Base-by-base conservation (phyloP, 2,113 vertebrate species). In the Notothenia coriiceps region DNA sequence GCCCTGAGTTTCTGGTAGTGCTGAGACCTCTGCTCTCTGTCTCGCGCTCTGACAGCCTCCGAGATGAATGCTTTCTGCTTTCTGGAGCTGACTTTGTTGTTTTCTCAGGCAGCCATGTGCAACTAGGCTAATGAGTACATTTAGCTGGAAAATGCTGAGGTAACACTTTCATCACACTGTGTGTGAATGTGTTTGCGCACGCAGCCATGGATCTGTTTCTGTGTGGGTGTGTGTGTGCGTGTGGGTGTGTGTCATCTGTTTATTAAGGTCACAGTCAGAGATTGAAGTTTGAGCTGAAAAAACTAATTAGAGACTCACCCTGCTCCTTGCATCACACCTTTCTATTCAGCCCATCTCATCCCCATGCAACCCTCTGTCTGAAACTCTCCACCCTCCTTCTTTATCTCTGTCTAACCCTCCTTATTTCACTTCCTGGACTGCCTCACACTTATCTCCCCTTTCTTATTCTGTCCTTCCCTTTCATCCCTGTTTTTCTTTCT, bases 111-210 rank as follows among this genome's bases (percentile, higher is more conserved):
- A 94, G 89, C 91, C 93, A 92, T 93, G 93, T 94, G 93, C 90
- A 94, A 93, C 92, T 92, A 93, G 92, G 92, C 91, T 94, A 94
- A 94, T 94, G 92, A 94, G 93, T 92, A 94, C 90, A 94, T 94
- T 94, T 94, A 92, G 89, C 91, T 83, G 86, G 86, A 86, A 93
- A 94, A 92, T 89, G 93, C 92, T 94, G 93, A 94, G 89, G 92
- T 93, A 94, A 94, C 88, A 90, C 89, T 93, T 94, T 94, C 91
- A 91, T 92, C 91, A 91, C 78, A 74, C 65, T 77, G 33, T 63
- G 68, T 73, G 70, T 35, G 72, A 6, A 13, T 54, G 60, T 74
- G 71, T 18, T 43, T 50, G 56, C 6, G 25, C 22, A 71, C 4
- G 10, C 55, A 40, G 35, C 35, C 35, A 7, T 40, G 6, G 35